phyloP scores from a whole-genome alignment of 1,140 invertebrate species.

The Portunus trituberculatus region DNA sequence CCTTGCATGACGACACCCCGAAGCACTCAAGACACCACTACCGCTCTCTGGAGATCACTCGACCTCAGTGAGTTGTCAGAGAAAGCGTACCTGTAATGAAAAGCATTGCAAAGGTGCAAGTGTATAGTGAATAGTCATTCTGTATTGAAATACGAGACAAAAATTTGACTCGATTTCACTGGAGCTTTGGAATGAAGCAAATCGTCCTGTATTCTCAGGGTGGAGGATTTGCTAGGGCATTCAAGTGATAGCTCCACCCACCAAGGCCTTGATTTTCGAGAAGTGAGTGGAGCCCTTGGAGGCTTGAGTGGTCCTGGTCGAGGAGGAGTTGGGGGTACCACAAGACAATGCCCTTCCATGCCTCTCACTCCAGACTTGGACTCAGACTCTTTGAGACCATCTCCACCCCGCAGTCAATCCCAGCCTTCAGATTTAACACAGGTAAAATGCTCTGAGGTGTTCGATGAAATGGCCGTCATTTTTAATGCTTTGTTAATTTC shows the following conservation, averaged over 20 bases:
- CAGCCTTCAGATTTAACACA: conserved; percentile 81
- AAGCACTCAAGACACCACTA: conserved; percentile 69
- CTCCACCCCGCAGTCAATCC: conserved; percentile 81
- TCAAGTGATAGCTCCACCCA: conserved; percentile 65
- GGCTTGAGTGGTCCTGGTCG: conserved; percentile 66
- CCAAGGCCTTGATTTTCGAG: conserved; percentile 76
- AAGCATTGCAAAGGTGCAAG: too few relatives aligned
- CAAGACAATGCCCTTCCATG: conserved; percentile 76
- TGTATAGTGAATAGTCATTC: too few relatives aligned
- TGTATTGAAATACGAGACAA: too few relatives aligned
- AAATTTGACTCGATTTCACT: too few relatives aligned
- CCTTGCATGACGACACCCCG: conserved; percentile 74
- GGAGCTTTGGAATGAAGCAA: background rate
- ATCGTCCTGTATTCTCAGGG: conserved; percentile 60
- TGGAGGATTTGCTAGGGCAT: conserved; percentile 75
- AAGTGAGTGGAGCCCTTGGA: conserved; percentile 66
- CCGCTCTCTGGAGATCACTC: conserved; percentile 71
- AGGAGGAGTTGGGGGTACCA: conserved; percentile 51
- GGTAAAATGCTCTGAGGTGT: conserved; percentile 79
- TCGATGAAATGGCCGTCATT: background rate
- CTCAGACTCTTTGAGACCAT: conserved; percentile 72
- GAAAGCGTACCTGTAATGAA: too few relatives aligned
- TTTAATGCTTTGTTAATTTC: background rate
- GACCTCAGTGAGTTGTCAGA: conserved; percentile 64
- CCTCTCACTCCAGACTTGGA: conserved; percentile 76